Evolutionary conservation across 2,797 vertebrate genomes (phyloP), one percentile per base, ranked within the genome.

Genomic region (Argentina silus): DNA sequence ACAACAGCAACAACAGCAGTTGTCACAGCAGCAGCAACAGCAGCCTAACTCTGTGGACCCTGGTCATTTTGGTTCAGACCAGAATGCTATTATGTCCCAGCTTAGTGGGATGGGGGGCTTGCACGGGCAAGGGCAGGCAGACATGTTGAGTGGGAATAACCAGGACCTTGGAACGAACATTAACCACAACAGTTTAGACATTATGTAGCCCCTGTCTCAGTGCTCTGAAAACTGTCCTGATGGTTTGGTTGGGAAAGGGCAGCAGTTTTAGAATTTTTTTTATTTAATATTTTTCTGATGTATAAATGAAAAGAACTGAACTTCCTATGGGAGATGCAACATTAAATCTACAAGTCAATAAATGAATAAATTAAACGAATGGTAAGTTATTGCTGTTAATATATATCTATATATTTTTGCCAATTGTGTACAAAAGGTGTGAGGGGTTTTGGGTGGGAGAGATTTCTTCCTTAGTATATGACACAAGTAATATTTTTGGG

Each of bases 1-100:
- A 27, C 92, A 93, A 70, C 95, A 94, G 81, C 94, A 93, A 65
- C 91, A 92, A 61, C 83, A 81, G 42, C 88, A 89, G 21, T 56
- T 77, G 61, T 75, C 83, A 11, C 93, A 91, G 57, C 95, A 94
- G 43, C 92, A 93, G 56, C 94, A 93, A 57, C 94, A 95, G 64
- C 84, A 89, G 9, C 87, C 86, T n/a, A 95, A 94, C 83, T 90
- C 96, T 68, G 94, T 96, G 92, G 98, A 99, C 90, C 94, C 96
- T 77, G 90, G 94, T 88, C 95, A 96, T 85, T 99, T 97, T 90
- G 94, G 94, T 87, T 94, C 95, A 67, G 98, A 99, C 87, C 97
- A 97, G 93, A 98, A 94, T 92, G 90, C 95, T 70, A 97, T 99
- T 93, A 95, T 99, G 87, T 98, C 98, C 81, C 97, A 99, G 92